Conservation (phyloP, 2,797 vertebrate species). For the Hoplostethus mediterraneus region DNA sequence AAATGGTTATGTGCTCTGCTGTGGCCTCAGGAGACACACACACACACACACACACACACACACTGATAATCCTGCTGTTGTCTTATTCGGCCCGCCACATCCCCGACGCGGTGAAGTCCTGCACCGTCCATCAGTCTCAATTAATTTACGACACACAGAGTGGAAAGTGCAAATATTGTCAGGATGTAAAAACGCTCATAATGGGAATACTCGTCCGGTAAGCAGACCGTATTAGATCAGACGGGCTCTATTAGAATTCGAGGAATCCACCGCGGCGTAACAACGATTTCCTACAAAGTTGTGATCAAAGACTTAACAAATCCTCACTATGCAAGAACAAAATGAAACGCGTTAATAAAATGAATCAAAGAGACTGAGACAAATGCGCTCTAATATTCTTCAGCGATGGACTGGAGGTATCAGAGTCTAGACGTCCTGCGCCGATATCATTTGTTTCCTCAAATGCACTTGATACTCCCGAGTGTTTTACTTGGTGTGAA, state of each 20-base stretch:
- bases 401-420: slow-evolving; percentile 56
- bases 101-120: slow-evolving; percentile 57
- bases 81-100: slow-evolving; percentile 62
- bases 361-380: slow-evolving; percentile 33
- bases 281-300: slow-evolving; percentile 23
- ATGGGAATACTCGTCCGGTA: slow-evolving; percentile 3
- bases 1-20: slow-evolving; percentile 60
- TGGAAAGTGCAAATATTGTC: slow-evolving; percentile 46
- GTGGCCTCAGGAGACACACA: slow-evolving; percentile 67
- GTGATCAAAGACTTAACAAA: slow-evolving; percentile 67
- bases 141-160: slow-evolving; percentile 52
- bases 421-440: slow-evolving; percentile 64
- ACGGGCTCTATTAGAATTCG: slow-evolving; percentile 40
- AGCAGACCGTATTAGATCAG: background rate
- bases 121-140: slow-evolving; percentile 63
- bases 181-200: slow-evolving; percentile 25
- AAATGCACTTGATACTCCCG: background rate
- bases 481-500: too few species aligned
- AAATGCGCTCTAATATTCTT: slow-evolving; percentile 49
- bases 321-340: slow-evolving; percentile 45
- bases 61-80: slow-evolving; percentile 66
- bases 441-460: slow-evolving; percentile 68
- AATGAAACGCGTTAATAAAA: slow-evolving; percentile 48
- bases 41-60: slow-evolving; percentile 56
- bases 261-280: slow-evolving; percentile 10